A percentile compares a stretch with the other conserved stretches of the same genome.
These are phyloP conservation scores for Pangasius larnaudii DNA, from an alignment of 2,797 vertebrate species.

Conservation along the genomic window DNA sequence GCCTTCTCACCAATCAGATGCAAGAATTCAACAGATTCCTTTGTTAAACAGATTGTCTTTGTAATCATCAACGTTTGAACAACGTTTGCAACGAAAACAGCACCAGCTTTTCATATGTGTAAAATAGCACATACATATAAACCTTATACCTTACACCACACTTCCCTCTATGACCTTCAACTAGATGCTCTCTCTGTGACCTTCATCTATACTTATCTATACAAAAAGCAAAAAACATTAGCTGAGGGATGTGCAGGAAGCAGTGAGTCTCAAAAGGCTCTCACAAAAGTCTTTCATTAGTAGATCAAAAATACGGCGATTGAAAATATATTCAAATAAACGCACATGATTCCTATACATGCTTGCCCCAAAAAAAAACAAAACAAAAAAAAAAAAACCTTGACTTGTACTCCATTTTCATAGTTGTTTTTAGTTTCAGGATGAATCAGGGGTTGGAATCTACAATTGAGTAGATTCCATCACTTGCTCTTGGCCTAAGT, in stretches of 20 bases:
- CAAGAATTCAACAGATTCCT: not conserved
- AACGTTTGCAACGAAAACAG: not conserved
- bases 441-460: not conserved
- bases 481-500: not conserved
- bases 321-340: not conserved
- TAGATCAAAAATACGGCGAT: not conserved
- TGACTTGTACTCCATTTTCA: not conserved
- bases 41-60: not conserved
- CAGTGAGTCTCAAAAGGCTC: not conserved
- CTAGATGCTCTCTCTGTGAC: too few species aligned
- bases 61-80: not conserved
- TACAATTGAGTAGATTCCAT: not conserved
- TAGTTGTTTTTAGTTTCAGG: not conserved
- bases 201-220: not conserved
- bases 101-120: not conserved
- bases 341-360: not conserved
- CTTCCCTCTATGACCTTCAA: too few species aligned
- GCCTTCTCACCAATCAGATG: not conserved
- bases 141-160: not conserved
- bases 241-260: not conserved
- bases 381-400: not conserved
- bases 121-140: not conserved
- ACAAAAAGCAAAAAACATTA: not conserved
- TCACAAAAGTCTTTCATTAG: not conserved
- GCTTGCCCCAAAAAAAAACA: not conserved